Evolutionary conservation across 2,888 invertebrate species (phyloP).

Genomic region (Serrognathus titanus): DNA sequence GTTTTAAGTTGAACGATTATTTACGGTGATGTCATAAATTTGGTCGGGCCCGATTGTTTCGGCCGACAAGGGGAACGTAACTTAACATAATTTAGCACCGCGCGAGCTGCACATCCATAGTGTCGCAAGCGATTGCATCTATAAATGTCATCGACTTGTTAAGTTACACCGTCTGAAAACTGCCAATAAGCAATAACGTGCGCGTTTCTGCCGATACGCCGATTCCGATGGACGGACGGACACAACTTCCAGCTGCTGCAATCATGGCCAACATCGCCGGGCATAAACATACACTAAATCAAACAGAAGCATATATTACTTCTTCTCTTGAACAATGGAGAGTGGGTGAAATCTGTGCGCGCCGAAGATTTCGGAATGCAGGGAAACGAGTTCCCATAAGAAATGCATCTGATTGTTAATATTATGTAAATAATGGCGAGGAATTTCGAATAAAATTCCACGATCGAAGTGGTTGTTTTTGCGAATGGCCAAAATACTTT

Average conservation of each 20-base stretch:
- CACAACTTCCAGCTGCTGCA: background rate
- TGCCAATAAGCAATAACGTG: constrained; percentile 28
- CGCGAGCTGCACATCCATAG: no score
- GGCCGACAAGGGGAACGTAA: constrained; percentile 26
- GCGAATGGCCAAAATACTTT: no score
- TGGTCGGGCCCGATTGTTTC: constrained; percentile 31
- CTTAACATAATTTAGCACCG: constrained; percentile 27
- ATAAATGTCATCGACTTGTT: constrained; percentile 35
- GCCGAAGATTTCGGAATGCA: constrained; percentile 32
- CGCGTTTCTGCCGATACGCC: constrained; percentile 26
- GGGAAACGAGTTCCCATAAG: constrained; percentile 34
- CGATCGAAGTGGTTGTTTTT: no score
- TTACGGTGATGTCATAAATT: constrained; percentile 35
- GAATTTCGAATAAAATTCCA: constrained; percentile 14
- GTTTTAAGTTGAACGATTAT: constrained; percentile 27
- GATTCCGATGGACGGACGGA: constrained; percentile 16
- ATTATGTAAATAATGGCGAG: constrained; percentile 33
- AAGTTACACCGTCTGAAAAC: constrained; percentile 32
- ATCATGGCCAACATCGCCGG: constrained; percentile 18
- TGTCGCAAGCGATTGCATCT: constrained; percentile 27
- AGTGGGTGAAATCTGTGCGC: constrained; percentile 31
- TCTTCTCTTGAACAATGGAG: constrained; percentile 29
- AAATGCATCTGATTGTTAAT: constrained; percentile 37
- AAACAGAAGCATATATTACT: constrained; percentile 28
- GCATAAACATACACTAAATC: constrained; percentile 27